Percentiles rank a stretch among this genome's conserved stretches.
Conservation (phyloP, 1,140 invertebrate genomes). For the Bactericera cockerelli region DNA sequence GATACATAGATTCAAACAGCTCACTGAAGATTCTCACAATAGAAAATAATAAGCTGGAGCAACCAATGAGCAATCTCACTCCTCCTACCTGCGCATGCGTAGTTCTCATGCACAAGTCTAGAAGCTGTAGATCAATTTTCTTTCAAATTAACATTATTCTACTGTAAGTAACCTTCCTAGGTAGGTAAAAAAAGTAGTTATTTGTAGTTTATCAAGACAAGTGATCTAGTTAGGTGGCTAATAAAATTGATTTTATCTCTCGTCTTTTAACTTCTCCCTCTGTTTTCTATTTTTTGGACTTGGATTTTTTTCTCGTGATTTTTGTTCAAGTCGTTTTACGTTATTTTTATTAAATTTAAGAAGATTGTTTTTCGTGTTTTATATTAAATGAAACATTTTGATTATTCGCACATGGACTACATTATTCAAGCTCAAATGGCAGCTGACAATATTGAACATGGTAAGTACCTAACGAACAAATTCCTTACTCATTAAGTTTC, state of each 20-base stretch:
- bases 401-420: not conserved
- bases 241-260: conserved; percentile 1
- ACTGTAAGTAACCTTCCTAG: not conserved
- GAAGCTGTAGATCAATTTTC: not conserved
- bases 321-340: not conserved
- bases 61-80: conserved; percentile 1
- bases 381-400: conserved; percentile 6
- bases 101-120: not conserved
- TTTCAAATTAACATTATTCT: not conserved
- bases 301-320: not conserved
- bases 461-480: too few relatives aligned
- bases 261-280: not conserved
- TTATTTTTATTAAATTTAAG: not conserved
- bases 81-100: conserved; percentile 3
- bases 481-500: too few relatives aligned
- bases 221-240: not conserved
- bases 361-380: not conserved
- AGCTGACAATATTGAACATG: not conserved
- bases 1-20: not conserved
- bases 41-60: not conserved
- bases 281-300: not conserved
- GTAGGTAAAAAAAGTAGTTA: conserved; percentile 7
- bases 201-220: conserved; percentile 4
- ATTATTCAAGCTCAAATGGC: conserved; percentile 3
- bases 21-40: not conserved